Evolutionary conservation across 2,888 invertebrate genomes (phyloP), one percentile per base, ranked within the genome.

Genomic region (Busseola fusca): DNA sequence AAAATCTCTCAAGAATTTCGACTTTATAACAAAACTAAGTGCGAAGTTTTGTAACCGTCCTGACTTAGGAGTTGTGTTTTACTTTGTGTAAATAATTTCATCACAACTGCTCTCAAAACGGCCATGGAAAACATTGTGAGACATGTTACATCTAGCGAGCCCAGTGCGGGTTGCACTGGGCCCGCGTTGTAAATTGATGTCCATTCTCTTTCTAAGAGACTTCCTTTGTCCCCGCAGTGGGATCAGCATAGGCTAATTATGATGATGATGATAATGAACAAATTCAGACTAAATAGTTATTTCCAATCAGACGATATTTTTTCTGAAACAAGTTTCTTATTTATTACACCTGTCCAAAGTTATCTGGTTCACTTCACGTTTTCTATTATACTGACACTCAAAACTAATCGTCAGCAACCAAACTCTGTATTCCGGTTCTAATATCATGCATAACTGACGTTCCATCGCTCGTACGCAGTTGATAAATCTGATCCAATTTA

Each of bases 401-500:
- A 58, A 77, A 67, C 59, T 65, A 71, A 80, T 82, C 57, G 65
- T 62, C 37, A 30, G 64, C 34, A 58, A 50, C 57, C 54, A 66
- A 69, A 69, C 62, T 42, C 45, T 66, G 58, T 70, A 58, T 69
- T 59, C 69, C 40, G 63, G 79, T 70, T 80, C 48, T 58, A 45
- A 64, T 81, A 81, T 81, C 84, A 81, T 82, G 81, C 89, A 88
- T 87, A 88, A 90, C 85, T 88, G 85, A 91, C 91, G 84, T 78
- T 91, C 90, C 91, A 84, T 80, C 48, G 78, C 86, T 89, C 86
- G 88, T 86, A 86, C 81, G 81, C 81, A 75, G 85, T 90, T 93
- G 92, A 93, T 93, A 92, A 92, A 94, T 93, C 89, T 89, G 91
- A 90, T 91, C 91, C 92, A 92, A 93, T 94, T 94, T 94, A 93